These are phyloP conservation scores for Diabrotica balteata DNA, from an alignment of 2,888 invertebrate genomes.

Conservation along the genomic window DNA sequence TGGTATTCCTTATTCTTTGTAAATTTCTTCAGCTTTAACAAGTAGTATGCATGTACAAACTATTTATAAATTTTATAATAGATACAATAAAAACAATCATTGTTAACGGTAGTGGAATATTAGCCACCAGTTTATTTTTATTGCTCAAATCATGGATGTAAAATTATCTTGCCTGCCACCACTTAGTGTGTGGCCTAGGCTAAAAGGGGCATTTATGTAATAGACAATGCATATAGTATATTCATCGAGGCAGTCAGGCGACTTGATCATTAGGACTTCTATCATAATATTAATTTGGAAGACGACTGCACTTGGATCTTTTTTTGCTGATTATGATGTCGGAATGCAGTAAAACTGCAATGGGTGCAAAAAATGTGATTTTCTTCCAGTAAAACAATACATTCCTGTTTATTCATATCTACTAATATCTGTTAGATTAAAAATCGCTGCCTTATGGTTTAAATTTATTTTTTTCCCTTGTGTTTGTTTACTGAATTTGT, in stretches of 20 bases:
- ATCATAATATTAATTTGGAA: slow-evolving; percentile 6
- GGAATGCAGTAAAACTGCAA: neutral
- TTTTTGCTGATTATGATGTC: neutral
- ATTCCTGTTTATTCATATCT: too few species aligned
- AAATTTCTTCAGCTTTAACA: too few species aligned
- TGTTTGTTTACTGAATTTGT: too few species aligned
- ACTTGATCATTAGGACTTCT: slow-evolving; percentile 7
- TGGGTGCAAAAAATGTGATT: too few species aligned
- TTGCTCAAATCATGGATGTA: slow-evolving; percentile 9
- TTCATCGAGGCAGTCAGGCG: slow-evolving; percentile 4
- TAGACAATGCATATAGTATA: slow-evolving; percentile 16
- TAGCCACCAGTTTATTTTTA: slow-evolving; percentile 12
- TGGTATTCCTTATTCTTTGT: too few species aligned
- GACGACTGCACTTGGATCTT: neutral
- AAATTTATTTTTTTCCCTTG: too few species aligned
- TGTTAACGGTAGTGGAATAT: neutral
- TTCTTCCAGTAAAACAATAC: too few species aligned
- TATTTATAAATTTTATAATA: too few species aligned
- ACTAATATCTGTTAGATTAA: too few species aligned
- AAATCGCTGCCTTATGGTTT: too few species aligned
- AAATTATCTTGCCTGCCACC: slow-evolving; percentile 10
- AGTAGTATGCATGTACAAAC: too few species aligned
- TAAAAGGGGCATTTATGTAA: slow-evolving; percentile 14
- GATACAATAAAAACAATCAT: neutral
- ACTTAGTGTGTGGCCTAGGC: slow-evolving; percentile 18